Evolutionary conservation across 1,140 invertebrate genomes (phyloP).

Genomic region (Frieseomelitta varia): DNA sequence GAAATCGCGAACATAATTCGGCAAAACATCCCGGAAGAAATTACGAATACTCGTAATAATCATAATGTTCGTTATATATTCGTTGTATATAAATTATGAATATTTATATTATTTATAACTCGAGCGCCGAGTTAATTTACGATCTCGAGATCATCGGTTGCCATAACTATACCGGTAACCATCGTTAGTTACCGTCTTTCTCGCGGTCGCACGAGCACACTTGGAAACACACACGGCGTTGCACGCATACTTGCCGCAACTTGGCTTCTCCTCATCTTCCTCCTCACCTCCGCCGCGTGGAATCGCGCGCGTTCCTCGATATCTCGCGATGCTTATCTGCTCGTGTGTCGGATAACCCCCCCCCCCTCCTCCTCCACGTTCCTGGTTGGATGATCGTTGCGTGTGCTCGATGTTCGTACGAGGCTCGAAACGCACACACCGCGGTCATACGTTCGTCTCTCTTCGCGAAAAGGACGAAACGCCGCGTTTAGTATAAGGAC

Average conservation of each 20-base stretch:
- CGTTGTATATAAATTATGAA: too few relatives aligned
- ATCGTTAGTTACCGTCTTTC: conserved; percentile 29
- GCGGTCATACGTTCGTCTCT: not conserved
- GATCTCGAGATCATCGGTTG: not conserved
- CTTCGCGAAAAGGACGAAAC: conserved; percentile 5
- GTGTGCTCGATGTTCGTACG: conserved; percentile 38
- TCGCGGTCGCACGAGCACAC: not conserved
- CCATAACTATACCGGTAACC: conserved; percentile 8
- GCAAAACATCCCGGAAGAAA: too few relatives aligned
- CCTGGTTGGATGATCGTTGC: conserved; percentile 30
- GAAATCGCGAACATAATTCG: too few relatives aligned
- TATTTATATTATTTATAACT: too few relatives aligned
- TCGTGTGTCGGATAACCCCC: too few relatives aligned
- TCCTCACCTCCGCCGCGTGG: conserved; percentile 9
- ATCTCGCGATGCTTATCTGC: too few relatives aligned
- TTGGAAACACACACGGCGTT: not conserved
- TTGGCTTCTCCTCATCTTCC: too few relatives aligned
- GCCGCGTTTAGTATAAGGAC: not conserved
- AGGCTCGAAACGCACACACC: not conserved
- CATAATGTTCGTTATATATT: too few relatives aligned
- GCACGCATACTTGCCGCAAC: conserved; percentile 16
- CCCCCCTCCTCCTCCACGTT: too few relatives aligned
- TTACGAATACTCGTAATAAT: too few relatives aligned
- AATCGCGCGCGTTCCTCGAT: conserved; percentile 36
- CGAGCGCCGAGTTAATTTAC: not conserved